Evolutionary conservation across 1,140 invertebrate species (phyloP).

Genomic region (Gryllus bimaculatus): DNA sequence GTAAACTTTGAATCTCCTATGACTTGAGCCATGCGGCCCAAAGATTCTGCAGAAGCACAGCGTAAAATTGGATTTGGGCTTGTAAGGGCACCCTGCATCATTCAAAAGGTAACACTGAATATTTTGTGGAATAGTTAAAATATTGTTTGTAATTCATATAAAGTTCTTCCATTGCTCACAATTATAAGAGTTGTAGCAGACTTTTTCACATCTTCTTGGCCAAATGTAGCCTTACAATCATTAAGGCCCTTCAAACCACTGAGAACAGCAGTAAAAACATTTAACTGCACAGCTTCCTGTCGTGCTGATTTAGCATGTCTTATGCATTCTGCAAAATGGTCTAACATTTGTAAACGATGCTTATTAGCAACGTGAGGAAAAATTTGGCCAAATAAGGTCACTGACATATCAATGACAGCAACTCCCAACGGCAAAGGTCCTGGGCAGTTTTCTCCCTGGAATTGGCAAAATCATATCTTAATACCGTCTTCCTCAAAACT

Average conservation of each 20-base stretch:
- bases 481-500: neutral
- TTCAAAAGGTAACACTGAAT: neutral
- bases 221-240: constrained; percentile 75
- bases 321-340: constrained; percentile 93
- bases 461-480: constrained; percentile 22
- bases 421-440: constrained; percentile 92
- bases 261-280: constrained; percentile 89
- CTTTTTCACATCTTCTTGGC: constrained; percentile 83
- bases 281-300: constrained; percentile 93
- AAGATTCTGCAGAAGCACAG: constrained; percentile 75
- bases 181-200: constrained; percentile 72
- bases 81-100: constrained; percentile 57
- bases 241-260: constrained; percentile 81
- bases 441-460: constrained; percentile 51
- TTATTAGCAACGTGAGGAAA: constrained; percentile 92
- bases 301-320: constrained; percentile 81
- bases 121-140: neutral
- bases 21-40: constrained; percentile 84
- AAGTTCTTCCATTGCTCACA: constrained; percentile 32
- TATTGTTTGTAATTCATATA: neutral
- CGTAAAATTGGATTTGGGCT: constrained; percentile 77
- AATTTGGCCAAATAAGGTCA: constrained; percentile 84
- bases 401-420: constrained; percentile 90
- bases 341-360: constrained; percentile 90
- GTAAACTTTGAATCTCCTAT: constrained; percentile 77